Percentiles rank a stretch among this genome's conserved stretches.
phyloP scores from a whole-genome alignment of 2,113 vertebrate genomes.

The Onychorhynchus coronatus region DNA sequence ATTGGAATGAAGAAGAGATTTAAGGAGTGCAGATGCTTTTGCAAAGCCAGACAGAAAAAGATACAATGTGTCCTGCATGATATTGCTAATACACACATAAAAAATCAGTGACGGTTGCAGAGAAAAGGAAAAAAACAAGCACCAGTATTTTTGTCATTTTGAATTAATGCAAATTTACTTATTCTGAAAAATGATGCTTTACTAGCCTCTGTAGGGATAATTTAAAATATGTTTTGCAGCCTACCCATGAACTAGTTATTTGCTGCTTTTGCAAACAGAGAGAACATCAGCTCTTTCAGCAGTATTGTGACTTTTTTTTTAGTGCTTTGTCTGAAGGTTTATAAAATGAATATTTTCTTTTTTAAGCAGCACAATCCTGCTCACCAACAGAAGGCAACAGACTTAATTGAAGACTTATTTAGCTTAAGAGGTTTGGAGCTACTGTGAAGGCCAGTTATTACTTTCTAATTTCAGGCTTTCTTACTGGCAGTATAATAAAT shows the following conservation, averaged over 20 bases:
- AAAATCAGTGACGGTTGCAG: background rate
- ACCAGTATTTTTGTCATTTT: background rate
- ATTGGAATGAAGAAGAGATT: slow-evolving; percentile 14
- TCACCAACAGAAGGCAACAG: background rate
- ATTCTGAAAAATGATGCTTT: background rate
- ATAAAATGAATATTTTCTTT: background rate
- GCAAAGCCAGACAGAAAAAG: background rate
- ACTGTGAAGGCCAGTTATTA: background rate
- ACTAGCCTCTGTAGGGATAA: background rate
- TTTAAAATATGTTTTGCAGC: background rate
- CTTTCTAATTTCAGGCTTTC: background rate
- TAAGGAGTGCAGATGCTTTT: background rate
- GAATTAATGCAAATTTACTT: background rate
- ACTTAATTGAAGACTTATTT: background rate
- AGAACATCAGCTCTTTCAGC: background rate
- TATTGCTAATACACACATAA: background rate
- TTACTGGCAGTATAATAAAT: background rate
- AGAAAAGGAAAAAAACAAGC: background rate
- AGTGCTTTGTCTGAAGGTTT: background rate
- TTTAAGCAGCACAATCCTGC: background rate
- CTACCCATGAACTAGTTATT: background rate
- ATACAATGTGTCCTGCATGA: background rate
- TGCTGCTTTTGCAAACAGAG: background rate
- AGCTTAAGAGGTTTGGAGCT: background rate
- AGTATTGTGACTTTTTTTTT: background rate